Base-by-base conservation (phyloP, 2,888 invertebrate species). In the Trissoscelio sp. region DNA sequence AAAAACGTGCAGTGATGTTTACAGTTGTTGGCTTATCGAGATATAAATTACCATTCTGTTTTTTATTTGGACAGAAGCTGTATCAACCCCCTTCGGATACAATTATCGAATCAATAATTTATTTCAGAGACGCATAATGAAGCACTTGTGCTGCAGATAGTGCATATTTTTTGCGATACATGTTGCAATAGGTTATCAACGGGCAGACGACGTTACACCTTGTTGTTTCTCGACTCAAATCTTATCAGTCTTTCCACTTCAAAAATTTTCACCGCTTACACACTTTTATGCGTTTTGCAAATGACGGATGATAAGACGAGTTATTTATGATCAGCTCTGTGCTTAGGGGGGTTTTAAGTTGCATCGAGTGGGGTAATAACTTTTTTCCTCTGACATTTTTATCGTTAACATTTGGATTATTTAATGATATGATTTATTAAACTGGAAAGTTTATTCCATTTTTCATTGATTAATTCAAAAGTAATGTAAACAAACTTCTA, bases 71-170 rank as follows among this genome's bases (percentile, higher is more conserved):
- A 87, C 88, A 87, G n/a, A n/a, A n/a, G 74, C 74, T 83, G 84
- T 90, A 90, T 91, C 89, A 88, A 88, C 88, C 89, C 90, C 88
- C 80, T 70, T 74, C 86, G 86, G 88, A 87, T 87, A 87, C 86
- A 88, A 89, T 89, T 88, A 91, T 91, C 89, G 46, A 67, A 37
- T 57, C 84, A 86, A 88, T 88, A 87, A 90, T 88, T 88, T 86
- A 88, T 83, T 83, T 84, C 83, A 81, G 84, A 81, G 84, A 81
- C 14, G 24, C 82, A 84, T 84, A 84, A 85, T 77, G 84, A 85
- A 84, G 84, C 74, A 66, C 81, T 79, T 79, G 67, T 79, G 53
- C 62, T 37, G 46, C 46, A 62, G 85, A 86, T 85, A 85, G 20
- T 9, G 14, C 22, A 2, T 53, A 67, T 82, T 79, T 75, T 82